Percentiles rank a stretch among this genome's conserved stretches.
These are phyloP conservation scores for Caenorhabditis sp. DNA, from an alignment of 2,888 invertebrate genomes.

Conservation along the genomic window DNA sequence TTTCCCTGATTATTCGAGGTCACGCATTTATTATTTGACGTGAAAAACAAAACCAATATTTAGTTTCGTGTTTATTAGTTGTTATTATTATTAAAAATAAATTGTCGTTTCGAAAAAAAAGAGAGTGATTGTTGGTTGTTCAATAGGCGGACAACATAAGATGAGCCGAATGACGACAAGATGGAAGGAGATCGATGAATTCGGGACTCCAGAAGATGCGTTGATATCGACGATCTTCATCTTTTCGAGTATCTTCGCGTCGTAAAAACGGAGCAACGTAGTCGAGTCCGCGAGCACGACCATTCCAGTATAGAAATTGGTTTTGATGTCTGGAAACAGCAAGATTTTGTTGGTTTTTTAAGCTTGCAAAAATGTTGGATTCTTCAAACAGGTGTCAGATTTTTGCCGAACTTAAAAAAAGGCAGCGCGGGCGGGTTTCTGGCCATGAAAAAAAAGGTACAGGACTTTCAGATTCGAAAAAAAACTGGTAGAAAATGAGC, in stretches of 20 bases:
- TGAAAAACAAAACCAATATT: no score
- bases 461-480: no score
- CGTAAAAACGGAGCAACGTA: slow-evolving; percentile 60
- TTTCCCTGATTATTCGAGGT: background rate
- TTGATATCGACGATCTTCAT: slow-evolving; percentile 53
- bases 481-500: no score
- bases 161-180: slow-evolving; percentile 62
- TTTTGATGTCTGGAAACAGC: slow-evolving; percentile 57
- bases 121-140: slow-evolving; percentile 10
- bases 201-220: slow-evolving; percentile 59
- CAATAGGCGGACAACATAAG: slow-evolving; percentile 66
- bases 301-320: slow-evolving; percentile 63
- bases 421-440: no score
- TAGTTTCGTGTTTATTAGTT: background rate
- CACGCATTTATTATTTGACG: no score
- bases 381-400: no score
- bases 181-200: slow-evolving; percentile 58
- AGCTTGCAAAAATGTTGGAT: background rate
- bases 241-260: slow-evolving; percentile 18
- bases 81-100: no score
- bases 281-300: slow-evolving; percentile 61
- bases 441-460: no score
- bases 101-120: background rate
- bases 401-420: no score
- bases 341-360: background rate